phyloP scores from a whole-genome alignment of 2,113 vertebrate species.

The Poeciliopsis prolifica region DNA sequence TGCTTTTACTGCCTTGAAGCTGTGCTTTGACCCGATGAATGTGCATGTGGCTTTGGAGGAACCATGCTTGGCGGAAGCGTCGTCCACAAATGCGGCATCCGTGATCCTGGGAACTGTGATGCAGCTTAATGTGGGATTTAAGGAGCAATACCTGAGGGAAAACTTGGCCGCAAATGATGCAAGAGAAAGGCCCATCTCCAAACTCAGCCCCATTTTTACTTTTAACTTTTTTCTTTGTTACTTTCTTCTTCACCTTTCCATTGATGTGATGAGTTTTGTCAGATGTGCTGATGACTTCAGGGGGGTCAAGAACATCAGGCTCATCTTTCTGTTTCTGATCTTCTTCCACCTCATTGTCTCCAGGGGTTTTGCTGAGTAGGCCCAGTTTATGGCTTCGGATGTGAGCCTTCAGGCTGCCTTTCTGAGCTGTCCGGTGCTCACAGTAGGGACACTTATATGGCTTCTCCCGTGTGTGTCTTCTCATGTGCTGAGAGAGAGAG shows the following conservation, averaged over 20 bases:
- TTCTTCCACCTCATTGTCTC: slow-evolving; percentile 75
- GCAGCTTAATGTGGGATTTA: slow-evolving; percentile 96
- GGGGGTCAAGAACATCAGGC: slow-evolving; percentile 77
- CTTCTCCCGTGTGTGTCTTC: slow-evolving; percentile 95
- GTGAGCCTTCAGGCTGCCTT: slow-evolving; percentile 95
- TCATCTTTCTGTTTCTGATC: slow-evolving; percentile 79
- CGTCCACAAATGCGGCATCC: slow-evolving; percentile 96
- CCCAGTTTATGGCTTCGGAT: slow-evolving; percentile 94
- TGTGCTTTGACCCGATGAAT: slow-evolving; percentile 88
- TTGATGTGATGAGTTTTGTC: slow-evolving; percentile 86
- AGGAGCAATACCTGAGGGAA: slow-evolving; percentile 93
- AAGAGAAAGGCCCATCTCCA: slow-evolving; percentile 83
- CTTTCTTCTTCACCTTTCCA: slow-evolving; percentile 75
- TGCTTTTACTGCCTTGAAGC: slow-evolving; percentile 76
- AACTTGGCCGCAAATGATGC: slow-evolving; percentile 89
- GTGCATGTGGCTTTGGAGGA: slow-evolving; percentile 98
- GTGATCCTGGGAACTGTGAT: slow-evolving; percentile 89
- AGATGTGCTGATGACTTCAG: slow-evolving; percentile 81
- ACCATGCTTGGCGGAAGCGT: slow-evolving; percentile 96
- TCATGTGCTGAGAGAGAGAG: slow-evolving; percentile 97
- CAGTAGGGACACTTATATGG: slow-evolving; percentile 98
- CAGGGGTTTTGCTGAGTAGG: slow-evolving; percentile 82
- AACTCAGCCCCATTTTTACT: slow-evolving; percentile 22
- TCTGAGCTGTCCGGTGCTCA: slow-evolving; percentile 95
- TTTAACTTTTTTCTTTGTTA: slow-evolving; percentile 65